Percentiles rank a stretch among this genome's conserved stretches.
Conservation (phyloP, 2,888 invertebrate species). For the Lasioglossum leucozonium region DNA sequence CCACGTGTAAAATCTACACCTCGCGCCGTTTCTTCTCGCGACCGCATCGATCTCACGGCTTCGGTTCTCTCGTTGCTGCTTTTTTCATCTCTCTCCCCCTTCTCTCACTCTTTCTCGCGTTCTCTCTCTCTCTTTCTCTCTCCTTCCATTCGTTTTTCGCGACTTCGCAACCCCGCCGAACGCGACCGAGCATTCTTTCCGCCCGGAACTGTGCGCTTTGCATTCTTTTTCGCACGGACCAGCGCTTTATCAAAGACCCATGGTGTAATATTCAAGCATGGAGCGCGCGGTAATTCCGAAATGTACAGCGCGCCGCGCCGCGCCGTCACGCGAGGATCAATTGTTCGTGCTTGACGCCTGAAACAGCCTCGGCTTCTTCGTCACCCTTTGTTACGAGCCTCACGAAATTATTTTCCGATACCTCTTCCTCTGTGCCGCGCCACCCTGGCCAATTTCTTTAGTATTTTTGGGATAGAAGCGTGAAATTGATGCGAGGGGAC, state of each 20-base stretch:
- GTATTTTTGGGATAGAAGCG: background rate
- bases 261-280: slow-evolving; percentile 14
- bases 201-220: slow-evolving; percentile 10
- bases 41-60: slow-evolving; percentile 31
- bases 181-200: slow-evolving; percentile 34
- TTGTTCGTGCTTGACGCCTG: background rate
- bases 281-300: background rate
- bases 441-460: background rate
- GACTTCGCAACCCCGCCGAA: slow-evolving; percentile 18
- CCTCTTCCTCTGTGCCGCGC: background rate
- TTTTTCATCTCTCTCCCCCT: background rate
- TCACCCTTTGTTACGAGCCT: background rate
- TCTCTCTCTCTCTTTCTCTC: background rate
- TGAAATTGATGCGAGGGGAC: background rate
- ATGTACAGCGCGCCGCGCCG: background rate
- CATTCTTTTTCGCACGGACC: slow-evolving; percentile 19
- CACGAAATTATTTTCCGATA: slow-evolving; percentile 5
- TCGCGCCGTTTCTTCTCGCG: slow-evolving; percentile 28
- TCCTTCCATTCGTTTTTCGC: background rate
- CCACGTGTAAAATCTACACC: slow-evolving; percentile 63
- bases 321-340: background rate
- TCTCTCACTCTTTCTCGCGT: background rate
- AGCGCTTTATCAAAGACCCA: slow-evolving; percentile 25
- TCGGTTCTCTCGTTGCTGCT: slow-evolving; percentile 2
- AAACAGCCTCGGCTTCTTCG: background rate